Evolutionary conservation across 2,888 invertebrate species (phyloP).

Genomic region (Gymnocheta viridis): DNA sequence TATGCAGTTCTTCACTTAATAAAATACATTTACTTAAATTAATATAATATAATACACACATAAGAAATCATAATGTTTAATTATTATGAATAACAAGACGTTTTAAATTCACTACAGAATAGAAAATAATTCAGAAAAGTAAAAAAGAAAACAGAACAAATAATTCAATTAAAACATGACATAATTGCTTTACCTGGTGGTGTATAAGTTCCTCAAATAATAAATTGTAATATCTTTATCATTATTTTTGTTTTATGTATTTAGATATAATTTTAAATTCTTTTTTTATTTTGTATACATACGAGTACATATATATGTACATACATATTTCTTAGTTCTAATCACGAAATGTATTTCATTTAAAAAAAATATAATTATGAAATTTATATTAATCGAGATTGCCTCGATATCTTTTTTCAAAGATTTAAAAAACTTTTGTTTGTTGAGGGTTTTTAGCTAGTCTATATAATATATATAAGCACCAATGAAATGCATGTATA

Average conservation of each 20-base stretch:
- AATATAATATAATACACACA: constrained; percentile 4
- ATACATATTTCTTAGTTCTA: too few relatives aligned
- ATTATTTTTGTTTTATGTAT: constrained; percentile 35
- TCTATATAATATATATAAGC: neutral
- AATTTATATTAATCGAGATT: too few relatives aligned
- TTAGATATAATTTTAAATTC: constrained; percentile 32
- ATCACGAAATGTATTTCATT: too few relatives aligned
- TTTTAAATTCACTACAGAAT: constrained; percentile 39
- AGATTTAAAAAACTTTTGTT: too few relatives aligned
- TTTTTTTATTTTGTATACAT: constrained; percentile 12
- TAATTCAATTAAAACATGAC: constrained; percentile 71
- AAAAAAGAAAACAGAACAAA: too few relatives aligned
- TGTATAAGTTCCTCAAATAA: constrained; percentile 80
- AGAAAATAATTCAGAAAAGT: constrained; percentile 34
- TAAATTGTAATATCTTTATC: constrained; percentile 68
- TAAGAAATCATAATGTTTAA: constrained; percentile 30
- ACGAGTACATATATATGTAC: neutral
- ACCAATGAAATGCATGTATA: neutral
- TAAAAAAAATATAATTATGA: too few relatives aligned
- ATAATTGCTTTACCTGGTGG: constrained; percentile 79
- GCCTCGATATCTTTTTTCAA: too few relatives aligned
- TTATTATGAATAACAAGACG: neutral
- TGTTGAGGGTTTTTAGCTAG: too few relatives aligned
- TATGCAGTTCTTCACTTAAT: constrained; percentile 30
- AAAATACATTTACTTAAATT: constrained; percentile 38